Evolutionary conservation across 2,888 invertebrate genomes (phyloP), one percentile per base, ranked within the genome.

Genomic region (Magallana nippona): DNA sequence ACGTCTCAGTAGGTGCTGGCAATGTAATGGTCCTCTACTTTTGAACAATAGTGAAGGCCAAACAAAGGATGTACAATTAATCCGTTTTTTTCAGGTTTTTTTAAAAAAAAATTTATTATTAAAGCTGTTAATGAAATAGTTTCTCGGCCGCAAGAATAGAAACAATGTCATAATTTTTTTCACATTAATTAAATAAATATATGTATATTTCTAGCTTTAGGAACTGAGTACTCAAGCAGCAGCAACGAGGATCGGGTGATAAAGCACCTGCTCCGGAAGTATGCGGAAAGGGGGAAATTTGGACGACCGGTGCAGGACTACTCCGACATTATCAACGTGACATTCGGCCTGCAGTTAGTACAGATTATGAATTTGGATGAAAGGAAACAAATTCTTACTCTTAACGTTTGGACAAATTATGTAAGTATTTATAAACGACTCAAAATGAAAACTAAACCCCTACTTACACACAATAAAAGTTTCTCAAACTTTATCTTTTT

Each of bases 291-390:
- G 8, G 93, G 94, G 15, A 90, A 90, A 22, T 92, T 92, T 58
- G 93, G 93, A 13, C 90, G 94, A 55, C 94, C 94, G 0, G 93
- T 94, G 55, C 82, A 87, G 78, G 91, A 94, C 88, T 93, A 89
- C 82, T 91, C 90, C 22, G 91, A 94, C 77, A 91, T 90, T 27
- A 91, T 94, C 32, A 88, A 89, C 10, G 91, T 94, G 79, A 83
- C 87, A 80, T 94, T 93, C 86, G 92, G 93, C 78, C 88, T 94
- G 62, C 93, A 93, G 81, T 91, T 94, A 10, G 92, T 94, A 27
- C 94, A 94, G 86, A 94, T 94, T 82, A 92, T 94, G 85, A 94
- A 94, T 87, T 89, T 94, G 78, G 94, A 94, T 80, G 94, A 94
- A 88, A 93, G 93, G 86, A 93, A 94, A 83, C 94, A 94, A 89